Percentiles rank a stretch among this genome's conserved stretches.
phyloP scores from a whole-genome alignment of 1,140 invertebrate genomes.

The Lanistes nyassanus region DNA sequence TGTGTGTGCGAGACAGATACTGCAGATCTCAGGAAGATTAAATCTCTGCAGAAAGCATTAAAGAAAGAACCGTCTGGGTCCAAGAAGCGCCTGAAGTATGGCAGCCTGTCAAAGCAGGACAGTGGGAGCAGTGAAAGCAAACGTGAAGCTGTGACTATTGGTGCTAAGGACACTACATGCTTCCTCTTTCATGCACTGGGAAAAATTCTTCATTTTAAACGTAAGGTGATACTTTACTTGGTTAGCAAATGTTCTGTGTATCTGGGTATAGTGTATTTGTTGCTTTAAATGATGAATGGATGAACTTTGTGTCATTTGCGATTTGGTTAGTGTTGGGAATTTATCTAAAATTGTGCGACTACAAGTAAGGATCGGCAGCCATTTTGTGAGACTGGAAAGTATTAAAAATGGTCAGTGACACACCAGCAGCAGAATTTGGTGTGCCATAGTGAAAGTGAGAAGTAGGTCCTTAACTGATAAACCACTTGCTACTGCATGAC shows the following conservation, averaged over 20 bases:
- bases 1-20: constrained; percentile 42
- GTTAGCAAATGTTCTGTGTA: background rate
- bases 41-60: constrained; percentile 3
- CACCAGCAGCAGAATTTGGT: no score
- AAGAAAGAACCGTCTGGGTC: constrained; percentile 32
- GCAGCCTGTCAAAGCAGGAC: constrained; percentile 13
- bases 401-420: no score
- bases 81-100: constrained; percentile 30
- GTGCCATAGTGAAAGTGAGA: no score
- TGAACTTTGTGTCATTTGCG: no score
- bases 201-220: constrained; percentile 66
- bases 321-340: no score
- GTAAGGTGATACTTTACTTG: constrained; percentile 40
- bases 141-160: constrained; percentile 45
- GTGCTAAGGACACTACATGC: constrained; percentile 58
- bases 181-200: constrained; percentile 65
- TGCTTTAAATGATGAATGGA: no score
- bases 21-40: constrained; percentile 33
- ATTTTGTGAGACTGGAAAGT: no score
- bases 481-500: no score
- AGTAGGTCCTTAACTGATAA: no score
- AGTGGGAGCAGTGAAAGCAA: constrained; percentile 13
- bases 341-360: no score
- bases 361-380: no score
- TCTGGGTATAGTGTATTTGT: no score